A percentile compares a stretch with the other conserved stretches of the same genome.
Conservation (phyloP, 2,888 invertebrate species). For the Synergus laeviventris region DNA sequence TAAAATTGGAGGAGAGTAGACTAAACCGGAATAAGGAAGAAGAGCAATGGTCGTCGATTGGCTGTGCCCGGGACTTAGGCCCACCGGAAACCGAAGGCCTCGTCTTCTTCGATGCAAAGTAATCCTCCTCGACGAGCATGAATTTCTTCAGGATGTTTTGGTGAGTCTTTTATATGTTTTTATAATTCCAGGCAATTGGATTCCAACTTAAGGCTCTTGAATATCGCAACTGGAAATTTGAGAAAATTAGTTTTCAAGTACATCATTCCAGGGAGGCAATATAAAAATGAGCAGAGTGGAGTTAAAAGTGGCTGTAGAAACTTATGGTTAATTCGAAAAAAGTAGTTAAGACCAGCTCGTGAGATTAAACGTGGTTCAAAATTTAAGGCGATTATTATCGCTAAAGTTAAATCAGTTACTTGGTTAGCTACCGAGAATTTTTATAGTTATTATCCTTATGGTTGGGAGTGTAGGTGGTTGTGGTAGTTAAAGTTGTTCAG, state of each 20-base stretch:
- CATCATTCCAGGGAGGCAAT: conserved; percentile 1
- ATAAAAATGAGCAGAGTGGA: conserved; percentile 12
- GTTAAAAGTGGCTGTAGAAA: conserved; percentile 8
- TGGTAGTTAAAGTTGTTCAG: conserved; percentile 32
- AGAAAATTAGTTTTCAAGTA: not conserved
- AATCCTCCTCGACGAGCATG: conserved; percentile 92
- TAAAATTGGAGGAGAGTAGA: conserved; percentile 33
- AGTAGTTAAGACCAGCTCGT: not conserved
- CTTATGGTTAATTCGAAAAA: conserved; percentile 5
- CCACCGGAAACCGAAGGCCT: conserved; percentile 78
- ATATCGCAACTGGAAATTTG: too few species aligned
- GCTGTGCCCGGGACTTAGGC: conserved; percentile 74
- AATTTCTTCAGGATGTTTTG: conserved; percentile 92
- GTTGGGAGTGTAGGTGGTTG: conserved; percentile 30
- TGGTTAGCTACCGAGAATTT: conserved; percentile 29
- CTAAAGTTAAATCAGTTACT: conserved; percentile 19
- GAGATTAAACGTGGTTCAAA: conserved; percentile 1
- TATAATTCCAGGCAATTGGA: not conserved
- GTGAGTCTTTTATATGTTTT: conserved; percentile 77
- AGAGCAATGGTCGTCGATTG: conserved; percentile 73
- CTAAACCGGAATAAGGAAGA: conserved; percentile 49
- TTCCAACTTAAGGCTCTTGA: not conserved
- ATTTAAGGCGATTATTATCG: conserved; percentile 23
- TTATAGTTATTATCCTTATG: conserved; percentile 30
- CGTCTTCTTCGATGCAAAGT: conserved; percentile 87